Conservation (phyloP, 2,888 invertebrate species). For the Alloscopus bannaensis region DNA sequence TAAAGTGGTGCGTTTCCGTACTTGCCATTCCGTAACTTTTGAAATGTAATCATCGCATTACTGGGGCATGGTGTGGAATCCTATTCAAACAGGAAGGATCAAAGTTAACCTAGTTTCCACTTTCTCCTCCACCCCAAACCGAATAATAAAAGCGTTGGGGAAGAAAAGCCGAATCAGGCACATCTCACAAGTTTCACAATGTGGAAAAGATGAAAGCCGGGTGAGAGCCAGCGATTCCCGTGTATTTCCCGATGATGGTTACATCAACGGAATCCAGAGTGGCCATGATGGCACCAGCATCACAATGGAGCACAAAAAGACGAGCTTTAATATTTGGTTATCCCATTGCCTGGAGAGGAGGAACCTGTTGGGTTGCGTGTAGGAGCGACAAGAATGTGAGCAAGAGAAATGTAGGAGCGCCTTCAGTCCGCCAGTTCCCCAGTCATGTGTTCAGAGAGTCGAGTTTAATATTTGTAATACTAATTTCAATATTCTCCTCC, state of each 20-base stretch:
- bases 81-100: constrained; percentile 55
- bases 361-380: constrained; percentile 56
- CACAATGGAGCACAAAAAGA: constrained; percentile 31
- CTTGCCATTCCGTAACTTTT: constrained; percentile 25
- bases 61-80: constrained; percentile 54
- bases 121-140: constrained; percentile 30
- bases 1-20: constrained; percentile 28
- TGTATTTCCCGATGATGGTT: constrained; percentile 35
- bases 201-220: constrained; percentile 48
- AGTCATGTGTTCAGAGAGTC: constrained; percentile 69
- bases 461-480: constrained; percentile 60
- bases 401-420: no score
- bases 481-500: constrained; percentile 63
- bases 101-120: constrained; percentile 62
- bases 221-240: constrained; percentile 31
- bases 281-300: constrained; percentile 33
- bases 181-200: constrained; percentile 9
- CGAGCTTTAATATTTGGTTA: constrained; percentile 50
- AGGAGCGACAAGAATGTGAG: constrained; percentile 26
- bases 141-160: constrained; percentile 22
- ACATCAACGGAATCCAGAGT: constrained; percentile 30
- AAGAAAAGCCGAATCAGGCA: constrained; percentile 28
- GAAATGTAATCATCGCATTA: constrained; percentile 60
- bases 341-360: constrained; percentile 5
- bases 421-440: constrained; percentile 54